Percentiles rank a stretch among this genome's conserved stretches.
Evolutionary conservation across 2,797 vertebrate genomes (phyloP).

Genomic region (Danio aesculapii): DNA sequence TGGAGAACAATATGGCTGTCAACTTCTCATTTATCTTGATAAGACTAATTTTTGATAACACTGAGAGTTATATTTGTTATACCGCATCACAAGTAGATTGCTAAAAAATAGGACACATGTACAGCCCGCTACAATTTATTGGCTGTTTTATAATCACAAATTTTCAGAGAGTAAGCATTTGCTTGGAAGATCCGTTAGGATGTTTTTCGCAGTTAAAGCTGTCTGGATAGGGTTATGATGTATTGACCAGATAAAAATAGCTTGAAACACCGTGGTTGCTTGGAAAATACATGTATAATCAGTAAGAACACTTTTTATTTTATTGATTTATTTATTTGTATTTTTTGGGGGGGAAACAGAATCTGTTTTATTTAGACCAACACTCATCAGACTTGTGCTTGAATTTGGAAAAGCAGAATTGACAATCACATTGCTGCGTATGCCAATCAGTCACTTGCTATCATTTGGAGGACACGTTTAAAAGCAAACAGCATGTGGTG

Average conservation of each 20-base stretch:
- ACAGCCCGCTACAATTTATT: constrained; percentile 39
- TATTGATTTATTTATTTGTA: no score
- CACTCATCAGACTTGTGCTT: constrained; percentile 20
- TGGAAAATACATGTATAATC: constrained; percentile 14
- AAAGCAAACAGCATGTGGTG: constrained; percentile 39
- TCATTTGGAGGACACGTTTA: neutral
- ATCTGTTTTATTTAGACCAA: no score
- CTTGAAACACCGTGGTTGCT: constrained; percentile 1
- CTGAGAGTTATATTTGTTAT: constrained; percentile 41
- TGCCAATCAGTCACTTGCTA: constrained; percentile 32
- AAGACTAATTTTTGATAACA: constrained; percentile 37
- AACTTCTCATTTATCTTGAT: constrained; percentile 25
- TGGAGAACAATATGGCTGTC: constrained; percentile 31
- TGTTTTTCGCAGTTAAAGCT: constrained; percentile 24
- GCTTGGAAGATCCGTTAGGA: neutral
- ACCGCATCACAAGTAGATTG: constrained; percentile 15
- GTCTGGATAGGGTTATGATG: constrained; percentile 15
- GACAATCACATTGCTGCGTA: constrained; percentile 15
- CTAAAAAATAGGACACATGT: constrained; percentile 12
- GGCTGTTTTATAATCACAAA: constrained; percentile 4
- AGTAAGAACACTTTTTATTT: neutral
- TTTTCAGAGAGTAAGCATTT: constrained; percentile 20
- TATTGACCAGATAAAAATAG: constrained; percentile 26
- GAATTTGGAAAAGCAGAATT: constrained; percentile 1
- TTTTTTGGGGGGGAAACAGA: neutral